Percentiles rank a stretch among this genome's conserved stretches.
Conservation (phyloP, 1,140 invertebrate species). For the Portunus trituberculatus region DNA sequence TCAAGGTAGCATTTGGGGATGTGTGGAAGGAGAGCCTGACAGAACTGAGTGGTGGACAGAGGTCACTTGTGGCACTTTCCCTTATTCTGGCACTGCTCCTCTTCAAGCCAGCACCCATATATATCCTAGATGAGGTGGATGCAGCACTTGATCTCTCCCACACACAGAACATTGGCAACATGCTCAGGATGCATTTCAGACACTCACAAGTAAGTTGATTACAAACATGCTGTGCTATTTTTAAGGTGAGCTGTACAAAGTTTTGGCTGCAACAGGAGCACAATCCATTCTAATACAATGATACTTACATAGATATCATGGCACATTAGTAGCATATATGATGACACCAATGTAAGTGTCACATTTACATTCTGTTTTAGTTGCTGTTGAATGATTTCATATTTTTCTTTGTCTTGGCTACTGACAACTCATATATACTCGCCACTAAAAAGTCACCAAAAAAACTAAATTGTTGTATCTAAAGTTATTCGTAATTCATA, state of each 20-base stretch:
- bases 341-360: no score
- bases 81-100: conserved; percentile 97
- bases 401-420: no score
- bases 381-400: no score
- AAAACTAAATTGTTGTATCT: no score
- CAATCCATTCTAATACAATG: no score
- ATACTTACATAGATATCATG: no score
- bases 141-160: conserved; percentile 98
- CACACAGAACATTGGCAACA: conserved; percentile 98
- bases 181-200: conserved; percentile 96
- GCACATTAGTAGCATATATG: no score
- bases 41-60: conserved; percentile 97
- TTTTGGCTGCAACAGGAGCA: not conserved
- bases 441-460: no score
- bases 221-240: not conserved
- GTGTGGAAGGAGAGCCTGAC: conserved; percentile 98
- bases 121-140: conserved; percentile 99
- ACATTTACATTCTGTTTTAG: no score
- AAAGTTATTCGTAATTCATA: no score
- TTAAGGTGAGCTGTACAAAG: not conserved
- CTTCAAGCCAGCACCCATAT: conserved; percentile 98
- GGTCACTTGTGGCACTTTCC: conserved; percentile 97
- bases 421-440: no score
- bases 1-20: conserved; percentile 95
- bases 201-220: conserved; percentile 88